phyloP scores from a whole-genome alignment of 2,888 invertebrate genomes.

The Clusia tigrina region DNA sequence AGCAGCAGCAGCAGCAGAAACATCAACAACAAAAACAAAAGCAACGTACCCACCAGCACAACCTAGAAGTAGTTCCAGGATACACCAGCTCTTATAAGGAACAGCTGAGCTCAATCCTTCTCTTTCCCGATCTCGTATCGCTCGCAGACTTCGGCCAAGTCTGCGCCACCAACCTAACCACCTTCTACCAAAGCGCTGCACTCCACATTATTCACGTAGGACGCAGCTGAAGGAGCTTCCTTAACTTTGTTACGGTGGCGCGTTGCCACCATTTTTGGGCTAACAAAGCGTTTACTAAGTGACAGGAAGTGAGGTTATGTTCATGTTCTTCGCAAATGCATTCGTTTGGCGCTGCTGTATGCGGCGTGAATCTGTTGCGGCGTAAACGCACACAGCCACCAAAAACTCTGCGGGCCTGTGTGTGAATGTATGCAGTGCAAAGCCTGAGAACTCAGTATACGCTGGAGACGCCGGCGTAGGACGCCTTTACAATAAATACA shows the following conservation, averaged over 20 bases:
- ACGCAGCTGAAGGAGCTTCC: neutral
- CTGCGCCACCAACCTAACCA: neutral
- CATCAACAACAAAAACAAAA: neutral
- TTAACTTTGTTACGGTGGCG: constrained; percentile 27
- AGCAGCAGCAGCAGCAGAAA: neutral
- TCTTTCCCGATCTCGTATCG: neutral
- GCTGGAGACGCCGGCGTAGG: too few relatives aligned
- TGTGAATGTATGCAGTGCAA: neutral
- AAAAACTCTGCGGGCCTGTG: neutral
- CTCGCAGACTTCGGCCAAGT: neutral
- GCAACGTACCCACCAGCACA: neutral
- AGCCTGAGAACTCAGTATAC: too few relatives aligned
- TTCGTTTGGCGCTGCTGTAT: too few relatives aligned
- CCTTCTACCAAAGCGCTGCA: neutral
- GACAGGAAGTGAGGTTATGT: constrained; percentile 29
- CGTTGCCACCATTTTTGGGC: constrained; percentile 38
- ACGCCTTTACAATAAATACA: neutral
- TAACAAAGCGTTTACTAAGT: constrained; percentile 25
- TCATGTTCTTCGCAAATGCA: too few relatives aligned
- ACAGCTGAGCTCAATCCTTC: neutral
- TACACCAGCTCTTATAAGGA: neutral
- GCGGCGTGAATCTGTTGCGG: too few relatives aligned
- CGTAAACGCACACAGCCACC: constrained; percentile 3
- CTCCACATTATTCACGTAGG: neutral
- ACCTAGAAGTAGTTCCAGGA: neutral